Conservation (phyloP, 2,113 vertebrate species). For the Erpornis zantholeuca region DNA sequence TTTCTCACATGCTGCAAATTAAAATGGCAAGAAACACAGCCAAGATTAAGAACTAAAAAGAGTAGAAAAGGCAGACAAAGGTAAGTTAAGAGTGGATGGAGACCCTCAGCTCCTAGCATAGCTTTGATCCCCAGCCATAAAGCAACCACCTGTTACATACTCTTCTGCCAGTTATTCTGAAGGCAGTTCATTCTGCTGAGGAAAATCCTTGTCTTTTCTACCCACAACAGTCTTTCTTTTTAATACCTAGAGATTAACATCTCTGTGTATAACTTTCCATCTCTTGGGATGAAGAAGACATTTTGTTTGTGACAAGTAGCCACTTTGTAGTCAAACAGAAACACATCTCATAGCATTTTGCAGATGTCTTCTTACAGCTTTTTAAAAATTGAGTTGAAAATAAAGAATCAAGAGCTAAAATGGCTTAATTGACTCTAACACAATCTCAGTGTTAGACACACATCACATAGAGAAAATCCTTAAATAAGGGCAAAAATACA, state of each 20-base stretch:
- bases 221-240: background rate
- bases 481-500: background rate
- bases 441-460: background rate
- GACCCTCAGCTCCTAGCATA: background rate
- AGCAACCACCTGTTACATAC: background rate
- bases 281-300: constrained; percentile 20
- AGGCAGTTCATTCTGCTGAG: background rate
- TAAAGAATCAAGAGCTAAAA: background rate
- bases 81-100: background rate
- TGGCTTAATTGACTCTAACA: background rate
- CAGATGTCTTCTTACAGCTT: background rate
- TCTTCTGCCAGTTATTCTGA: background rate
- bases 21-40: background rate
- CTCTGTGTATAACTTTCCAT: background rate
- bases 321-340: background rate
- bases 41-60: background rate
- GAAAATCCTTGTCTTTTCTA: background rate
- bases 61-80: background rate
- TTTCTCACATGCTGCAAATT: background rate
- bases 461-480: background rate
- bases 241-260: constrained; percentile 18
- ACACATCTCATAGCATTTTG: background rate
- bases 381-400: constrained; percentile 4
- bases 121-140: background rate
- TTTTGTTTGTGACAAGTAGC: constrained; percentile 6